Evolutionary conservation across 2,888 invertebrate genomes (phyloP).

Genomic region (Tetranychus truncatus): DNA sequence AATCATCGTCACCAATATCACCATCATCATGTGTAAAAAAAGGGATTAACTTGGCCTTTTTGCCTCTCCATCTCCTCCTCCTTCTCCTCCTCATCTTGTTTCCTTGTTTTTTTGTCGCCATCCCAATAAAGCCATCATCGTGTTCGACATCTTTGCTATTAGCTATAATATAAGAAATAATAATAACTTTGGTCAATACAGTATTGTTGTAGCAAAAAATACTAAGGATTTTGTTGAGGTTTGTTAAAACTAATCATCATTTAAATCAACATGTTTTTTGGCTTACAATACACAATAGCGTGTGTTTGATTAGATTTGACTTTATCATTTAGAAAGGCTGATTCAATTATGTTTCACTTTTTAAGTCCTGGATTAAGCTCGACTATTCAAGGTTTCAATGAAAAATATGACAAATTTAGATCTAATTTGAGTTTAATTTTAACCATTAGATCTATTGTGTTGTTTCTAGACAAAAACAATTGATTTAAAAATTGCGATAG

Average conservation of each 20-base stretch:
- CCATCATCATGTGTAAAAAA: not conserved
- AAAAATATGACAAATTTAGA: not conserved
- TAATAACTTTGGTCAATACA: not conserved
- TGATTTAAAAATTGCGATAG: not conserved
- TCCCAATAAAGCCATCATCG: not conserved
- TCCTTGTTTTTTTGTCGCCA: not conserved
- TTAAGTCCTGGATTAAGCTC: not conserved
- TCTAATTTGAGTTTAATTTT: not conserved
- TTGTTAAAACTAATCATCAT: not conserved
- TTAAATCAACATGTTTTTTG: not conserved
- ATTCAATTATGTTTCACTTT: not conserved
- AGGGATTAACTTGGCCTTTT: not conserved
- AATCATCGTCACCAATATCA: not conserved
- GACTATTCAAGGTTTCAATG: not conserved
- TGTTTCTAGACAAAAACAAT: not conserved
- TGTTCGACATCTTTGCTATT: not conserved
- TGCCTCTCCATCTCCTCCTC: not conserved
- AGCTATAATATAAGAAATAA: not conserved
- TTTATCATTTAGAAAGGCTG: not conserved
- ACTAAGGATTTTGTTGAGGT: not conserved
- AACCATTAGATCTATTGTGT: not conserved
- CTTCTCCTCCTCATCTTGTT: not conserved
- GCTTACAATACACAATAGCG: not conserved
- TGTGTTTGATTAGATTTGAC: not conserved
- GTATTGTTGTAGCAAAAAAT: not conserved